phyloP scores from a whole-genome alignment of 2,113 vertebrate genomes.

The Neolamprologus devosi region DNA sequence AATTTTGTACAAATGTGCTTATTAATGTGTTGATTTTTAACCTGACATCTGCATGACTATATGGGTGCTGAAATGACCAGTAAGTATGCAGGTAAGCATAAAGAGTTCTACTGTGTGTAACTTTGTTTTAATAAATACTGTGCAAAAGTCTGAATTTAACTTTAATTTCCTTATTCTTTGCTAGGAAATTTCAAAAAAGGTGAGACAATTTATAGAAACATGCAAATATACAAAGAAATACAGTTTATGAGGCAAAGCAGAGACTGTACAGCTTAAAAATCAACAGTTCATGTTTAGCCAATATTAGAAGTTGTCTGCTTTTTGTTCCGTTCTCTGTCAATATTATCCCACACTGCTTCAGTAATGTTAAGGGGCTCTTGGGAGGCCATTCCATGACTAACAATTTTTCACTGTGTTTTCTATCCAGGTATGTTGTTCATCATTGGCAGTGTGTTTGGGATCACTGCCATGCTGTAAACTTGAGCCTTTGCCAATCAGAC shows the following conservation, averaged over 20 bases:
- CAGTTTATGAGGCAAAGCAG: neutral
- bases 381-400: neutral
- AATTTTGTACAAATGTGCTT: neutral
- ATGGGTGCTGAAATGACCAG: neutral
- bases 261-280: neutral
- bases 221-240: neutral
- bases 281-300: neutral
- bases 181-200: fast-evolving
- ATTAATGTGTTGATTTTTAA: neutral
- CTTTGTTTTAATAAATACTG: neutral
- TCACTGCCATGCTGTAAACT: neutral
- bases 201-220: neutral
- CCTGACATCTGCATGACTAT: neutral
- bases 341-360: neutral
- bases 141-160: neutral
- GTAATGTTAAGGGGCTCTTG: neutral
- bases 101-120: neutral
- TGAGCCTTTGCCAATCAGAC: neutral
- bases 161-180: neutral
- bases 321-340: neutral
- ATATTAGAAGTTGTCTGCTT: neutral
- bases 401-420: neutral
- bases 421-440: neutral
- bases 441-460: neutral
- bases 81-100: neutral